Evolutionary conservation across 2,888 invertebrate genomes (phyloP), one percentile per base, ranked within the genome.

Genomic region (Apeira syringaria): DNA sequence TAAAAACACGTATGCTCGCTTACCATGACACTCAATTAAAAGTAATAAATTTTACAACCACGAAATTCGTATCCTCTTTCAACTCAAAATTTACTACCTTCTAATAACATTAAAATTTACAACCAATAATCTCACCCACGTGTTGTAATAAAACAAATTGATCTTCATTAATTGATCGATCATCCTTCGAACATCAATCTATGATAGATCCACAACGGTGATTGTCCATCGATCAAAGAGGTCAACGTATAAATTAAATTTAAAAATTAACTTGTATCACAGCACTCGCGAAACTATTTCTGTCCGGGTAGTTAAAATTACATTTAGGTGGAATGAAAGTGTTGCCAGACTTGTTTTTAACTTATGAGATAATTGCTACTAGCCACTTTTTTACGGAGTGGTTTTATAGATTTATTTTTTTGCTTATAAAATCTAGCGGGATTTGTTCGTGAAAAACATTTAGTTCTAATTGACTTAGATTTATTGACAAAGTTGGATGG

Each of bases 91-190:
- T 34, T 33, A 31, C 9, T 26, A 12, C 33, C 30, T 22, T 20
- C 8, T 38, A 26, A 10, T 33, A 24, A 10, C 10, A 33, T 7
- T 35, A 15, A 29, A 20, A 42, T 43, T 37, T 37, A 37, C 42
- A 31, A 32, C 45, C 30, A 33, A 42, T 28, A 33, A 42, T 42
- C 37, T 43, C 39, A 25, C 48, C 43, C 30, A 44, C 46, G 35
- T 26, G 31, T 2, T 40, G 4, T 24, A 30, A 30, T 26, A 24
- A 42, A 38, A 30, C 33, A 25, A 45, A 47, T 45, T 32, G 27
- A 41, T 49, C 26, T 13, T 32, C 32, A 26, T 31, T 50, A 48
- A 48, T 34, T 50, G 50, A 46, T 46, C 47, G 33, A 47, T 47
- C 34, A 50, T 50, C 45, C 47, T 47, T 50, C 43, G 10, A 47